Evolutionary conservation across 2,797 vertebrate genomes (phyloP), one percentile per base, ranked within the genome.

Genomic region (Orestias chungarensis): DNA sequence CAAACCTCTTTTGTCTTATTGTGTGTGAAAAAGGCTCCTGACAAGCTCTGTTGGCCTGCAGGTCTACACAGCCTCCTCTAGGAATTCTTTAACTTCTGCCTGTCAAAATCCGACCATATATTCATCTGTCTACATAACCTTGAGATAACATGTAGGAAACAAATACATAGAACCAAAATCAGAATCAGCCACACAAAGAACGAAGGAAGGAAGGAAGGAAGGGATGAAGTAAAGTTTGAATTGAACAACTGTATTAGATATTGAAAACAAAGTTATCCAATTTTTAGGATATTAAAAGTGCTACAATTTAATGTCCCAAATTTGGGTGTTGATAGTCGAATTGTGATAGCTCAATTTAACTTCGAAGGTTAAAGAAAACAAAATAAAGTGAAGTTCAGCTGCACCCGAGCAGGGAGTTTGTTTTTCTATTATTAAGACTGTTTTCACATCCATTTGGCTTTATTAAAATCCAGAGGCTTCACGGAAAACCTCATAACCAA

Each of bases 41-140:
- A 86, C 72, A 71, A 74, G 61, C 49, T 47, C 75, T 68, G 38
- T 44, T 65, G 74, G 64, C 73, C 78, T 79, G 46, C 76, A 75
- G 66, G 17, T 74, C 70, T 69, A 46, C 17, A 64, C 12, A 38
- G 49, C 43, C 52, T 70, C 29, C 70, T 76, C 67, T 74, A 70
- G 74, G 54, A 55, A 79, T 68, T 64, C 66, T 77, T 40, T 64
- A 42, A 73, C 70, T 47, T 73, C 72, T 75, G 23, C 15, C 70
- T 72, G 77, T 76, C 77, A 84, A 55, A 50, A 76, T 74, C 31
- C 72, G 64, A 15, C 0, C 3, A 43, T 72, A 71, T 29, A 27
- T 43, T 23, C 20, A 42, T 74, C 38, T 74, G 46, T 64, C 35
- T 67, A 25, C 3, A 31, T 64, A 75, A 83, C 55, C 35, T 29